phyloP scores from a whole-genome alignment of 23 tunicate species.

The Pegea sp. region DNA sequence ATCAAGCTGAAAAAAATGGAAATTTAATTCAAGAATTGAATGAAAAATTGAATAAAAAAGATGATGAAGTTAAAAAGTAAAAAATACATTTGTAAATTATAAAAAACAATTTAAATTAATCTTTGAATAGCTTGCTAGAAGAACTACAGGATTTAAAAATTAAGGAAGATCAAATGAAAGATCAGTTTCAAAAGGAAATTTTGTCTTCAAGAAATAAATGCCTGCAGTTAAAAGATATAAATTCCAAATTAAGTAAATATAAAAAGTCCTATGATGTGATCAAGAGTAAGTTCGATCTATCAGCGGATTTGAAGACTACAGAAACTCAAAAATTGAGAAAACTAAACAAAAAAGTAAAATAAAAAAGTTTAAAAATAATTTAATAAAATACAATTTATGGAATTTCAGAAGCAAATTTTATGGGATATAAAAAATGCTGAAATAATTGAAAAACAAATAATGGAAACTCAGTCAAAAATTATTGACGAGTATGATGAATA shows the following conservation, averaged over 20 bases:
- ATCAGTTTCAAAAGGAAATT: conserved; percentile 2
- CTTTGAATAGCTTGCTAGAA: no score
- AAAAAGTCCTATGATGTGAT: conserved; percentile 49
- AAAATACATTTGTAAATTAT: not conserved
- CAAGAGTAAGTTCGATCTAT: conserved; percentile 69
- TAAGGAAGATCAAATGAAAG: not conserved
- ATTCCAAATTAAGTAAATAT: conserved; percentile 24
- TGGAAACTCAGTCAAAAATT: conserved; percentile 49
- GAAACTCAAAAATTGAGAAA: not conserved
- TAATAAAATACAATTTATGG: not conserved
- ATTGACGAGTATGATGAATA: conserved; percentile 69
- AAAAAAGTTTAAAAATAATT: not conserved
- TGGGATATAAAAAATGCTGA: conserved; percentile 72
- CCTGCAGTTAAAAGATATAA: conserved; percentile 6
- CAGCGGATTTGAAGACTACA: no score
- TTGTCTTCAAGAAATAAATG: conserved; percentile 2
- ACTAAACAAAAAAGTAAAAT: not conserved
- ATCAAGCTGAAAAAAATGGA: conserved; percentile 3
- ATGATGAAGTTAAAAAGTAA: conserved; percentile 15
- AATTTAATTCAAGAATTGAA: not conserved
- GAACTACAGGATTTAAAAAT: conserved; percentile 5
- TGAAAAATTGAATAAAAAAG: not conserved
- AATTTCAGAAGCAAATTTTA: conserved; percentile 40
- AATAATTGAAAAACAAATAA: conserved; percentile 73
- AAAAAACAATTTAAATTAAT: no score